Conservation (phyloP, 2,113 vertebrate species). For the Columba livia region DNA sequence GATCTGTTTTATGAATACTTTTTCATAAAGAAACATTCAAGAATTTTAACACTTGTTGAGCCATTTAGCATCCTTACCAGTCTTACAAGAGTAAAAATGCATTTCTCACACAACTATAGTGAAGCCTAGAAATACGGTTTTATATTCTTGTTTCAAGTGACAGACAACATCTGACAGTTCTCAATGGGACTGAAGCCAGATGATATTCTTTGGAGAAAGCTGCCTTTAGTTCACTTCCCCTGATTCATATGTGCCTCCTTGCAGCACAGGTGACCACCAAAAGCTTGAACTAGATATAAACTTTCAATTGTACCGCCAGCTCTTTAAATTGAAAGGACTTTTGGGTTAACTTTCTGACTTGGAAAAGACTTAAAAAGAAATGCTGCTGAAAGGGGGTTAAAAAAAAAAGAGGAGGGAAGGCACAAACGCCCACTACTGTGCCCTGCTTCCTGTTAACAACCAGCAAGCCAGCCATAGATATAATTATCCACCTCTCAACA, state of each 20-base stretch:
- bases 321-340: not conserved
- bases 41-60: not conserved
- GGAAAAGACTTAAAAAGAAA: not conserved
- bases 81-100: not conserved
- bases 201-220: not conserved
- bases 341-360: not conserved
- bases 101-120: not conserved
- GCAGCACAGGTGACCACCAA: not conserved
- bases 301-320: not conserved
- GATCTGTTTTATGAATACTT: not conserved
- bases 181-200: not conserved
- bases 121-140: not conserved
- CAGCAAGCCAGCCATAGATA: not conserved
- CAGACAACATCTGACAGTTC: not conserved
- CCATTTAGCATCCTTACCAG: not conserved
- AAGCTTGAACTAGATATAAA: not conserved
- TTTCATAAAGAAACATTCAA: not conserved
- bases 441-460: not conserved
- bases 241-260: not conserved
- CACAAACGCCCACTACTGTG: not conserved
- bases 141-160: not conserved
- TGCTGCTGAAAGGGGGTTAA: not conserved
- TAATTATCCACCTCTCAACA: not conserved
- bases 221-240: not conserved
- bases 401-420: not conserved